Conservation (phyloP, 2,113 vertebrate species). For the Grallaria varia region DNA sequence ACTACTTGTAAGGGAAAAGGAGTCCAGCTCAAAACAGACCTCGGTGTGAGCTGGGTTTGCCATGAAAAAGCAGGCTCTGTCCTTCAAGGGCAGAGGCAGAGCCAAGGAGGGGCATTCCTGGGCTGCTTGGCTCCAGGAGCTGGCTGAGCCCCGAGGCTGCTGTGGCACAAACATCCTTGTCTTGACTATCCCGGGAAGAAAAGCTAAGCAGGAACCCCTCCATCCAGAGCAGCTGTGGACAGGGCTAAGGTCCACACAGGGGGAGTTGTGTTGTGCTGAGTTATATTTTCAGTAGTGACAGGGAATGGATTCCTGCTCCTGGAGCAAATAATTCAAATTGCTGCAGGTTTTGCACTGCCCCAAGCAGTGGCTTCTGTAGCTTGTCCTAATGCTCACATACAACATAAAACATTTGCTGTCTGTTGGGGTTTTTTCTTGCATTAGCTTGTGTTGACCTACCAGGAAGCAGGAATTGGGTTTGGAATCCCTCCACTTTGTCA, state of each 20-base stretch:
- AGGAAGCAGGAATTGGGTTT: background rate
- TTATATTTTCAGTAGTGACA: background rate
- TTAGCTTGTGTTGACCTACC: background rate
- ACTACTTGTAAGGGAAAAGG: background rate
- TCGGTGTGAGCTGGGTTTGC: background rate
- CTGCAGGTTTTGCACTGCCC: background rate
- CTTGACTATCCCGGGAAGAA: background rate
- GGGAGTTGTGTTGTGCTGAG: background rate
- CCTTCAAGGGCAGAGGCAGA: background rate
- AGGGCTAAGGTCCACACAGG: background rate
- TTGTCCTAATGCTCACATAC: background rate
- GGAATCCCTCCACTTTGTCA: background rate
- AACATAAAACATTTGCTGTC: background rate
- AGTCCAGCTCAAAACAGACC: background rate
- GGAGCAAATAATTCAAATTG: background rate
- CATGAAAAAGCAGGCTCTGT: background rate
- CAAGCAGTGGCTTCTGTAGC: background rate
- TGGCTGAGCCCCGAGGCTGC: background rate
- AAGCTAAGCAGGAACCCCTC: background rate
- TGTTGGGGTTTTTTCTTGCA: background rate
- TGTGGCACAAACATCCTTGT: background rate
- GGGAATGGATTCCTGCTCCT: background rate
- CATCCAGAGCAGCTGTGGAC: background rate
- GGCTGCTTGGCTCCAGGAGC: background rate
- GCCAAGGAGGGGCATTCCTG: accelerated